Evolutionary conservation across 2,113 vertebrate genomes (phyloP), one percentile per base, ranked within the genome.

Genomic region (Electrona antarctica): DNA sequence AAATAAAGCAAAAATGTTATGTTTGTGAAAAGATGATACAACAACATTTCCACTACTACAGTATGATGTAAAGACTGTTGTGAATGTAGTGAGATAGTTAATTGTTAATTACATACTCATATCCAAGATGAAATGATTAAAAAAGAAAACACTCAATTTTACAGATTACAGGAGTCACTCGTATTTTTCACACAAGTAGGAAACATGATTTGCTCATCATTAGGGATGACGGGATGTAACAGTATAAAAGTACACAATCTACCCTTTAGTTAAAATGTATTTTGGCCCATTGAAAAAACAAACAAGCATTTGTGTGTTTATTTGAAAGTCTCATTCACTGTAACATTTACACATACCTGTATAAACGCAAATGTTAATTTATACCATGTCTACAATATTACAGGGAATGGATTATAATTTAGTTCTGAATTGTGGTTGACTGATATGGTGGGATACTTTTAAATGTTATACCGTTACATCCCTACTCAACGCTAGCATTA

Each of bases 61-160:
- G 8, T 51, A 64, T 29, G 29, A 3, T 13, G n/a, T 29, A 9
- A 59, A 59, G 8, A 69, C 54, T 69, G 61, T 60, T 65, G 64
- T 69, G 33, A 66, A 71, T 76, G 60, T 21, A 29, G 2, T 33
- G 28, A 47, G 41, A 67, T 14, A 55, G 64, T 72, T 47, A 70
- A 47, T 12, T 14, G 50, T 55, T 50, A 51, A 59, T 12, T 57
- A 51, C 62, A 8, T 7, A 14, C 12, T 11, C 58, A 69, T 11
- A 47, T 62, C 11, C 6, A 10, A 28, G 10, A 11, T 59, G 11
- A 12, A 54, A 59, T 66, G 72, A 45, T 1, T 28, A 70, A 64
- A 62, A 46, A 0, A 60, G 12, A 62, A 15, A 51, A 50, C 52
- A 41, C 7, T 41, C 3, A 41, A 41, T 41, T 41, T 46, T 6